phyloP scores from a whole-genome alignment of 2,797 vertebrate genomes.

The Dromococcyx pavoninus region DNA sequence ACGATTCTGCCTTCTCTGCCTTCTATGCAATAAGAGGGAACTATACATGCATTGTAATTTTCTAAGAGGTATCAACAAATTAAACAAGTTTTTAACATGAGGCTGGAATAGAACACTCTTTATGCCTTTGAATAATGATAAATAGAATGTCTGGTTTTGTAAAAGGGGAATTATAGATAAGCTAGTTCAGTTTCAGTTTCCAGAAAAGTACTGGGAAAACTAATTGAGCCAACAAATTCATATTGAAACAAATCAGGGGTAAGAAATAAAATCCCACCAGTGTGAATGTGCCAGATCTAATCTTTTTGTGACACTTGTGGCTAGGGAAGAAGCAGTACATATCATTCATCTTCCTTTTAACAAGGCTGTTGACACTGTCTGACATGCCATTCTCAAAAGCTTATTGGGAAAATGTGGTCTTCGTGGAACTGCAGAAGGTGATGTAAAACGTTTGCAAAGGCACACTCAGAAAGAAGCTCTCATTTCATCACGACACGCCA shows the following conservation, averaged over 20 bases:
- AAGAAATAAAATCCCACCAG: not conserved
- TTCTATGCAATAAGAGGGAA: not conserved
- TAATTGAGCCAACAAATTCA: not conserved
- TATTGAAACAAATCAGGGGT: not conserved
- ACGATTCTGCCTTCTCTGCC: not conserved
- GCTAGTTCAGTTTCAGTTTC: not conserved
- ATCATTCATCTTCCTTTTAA: slow-evolving; percentile 3
- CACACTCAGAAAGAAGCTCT: not conserved
- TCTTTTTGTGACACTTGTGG: slow-evolving; percentile 36
- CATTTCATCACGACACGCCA: not conserved
- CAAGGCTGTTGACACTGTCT: slow-evolving; percentile 22
- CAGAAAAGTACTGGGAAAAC: slow-evolving; percentile 1
- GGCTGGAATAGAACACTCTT: not conserved
- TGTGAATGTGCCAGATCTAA: slow-evolving; percentile 25
- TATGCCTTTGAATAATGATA: not conserved
- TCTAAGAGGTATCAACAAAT: not conserved
- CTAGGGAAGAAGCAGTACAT: not conserved
- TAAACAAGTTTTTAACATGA: not conserved
- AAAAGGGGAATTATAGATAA: not conserved
- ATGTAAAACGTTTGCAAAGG: not conserved
- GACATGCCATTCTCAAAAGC: not conserved
- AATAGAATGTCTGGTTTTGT: not conserved
- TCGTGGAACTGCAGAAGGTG: not conserved
- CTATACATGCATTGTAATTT: not conserved
- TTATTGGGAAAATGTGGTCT: not conserved